Evolutionary conservation across 2,797 vertebrate genomes (phyloP).

Genomic region (Otolemur crassicaudatus): DNA sequence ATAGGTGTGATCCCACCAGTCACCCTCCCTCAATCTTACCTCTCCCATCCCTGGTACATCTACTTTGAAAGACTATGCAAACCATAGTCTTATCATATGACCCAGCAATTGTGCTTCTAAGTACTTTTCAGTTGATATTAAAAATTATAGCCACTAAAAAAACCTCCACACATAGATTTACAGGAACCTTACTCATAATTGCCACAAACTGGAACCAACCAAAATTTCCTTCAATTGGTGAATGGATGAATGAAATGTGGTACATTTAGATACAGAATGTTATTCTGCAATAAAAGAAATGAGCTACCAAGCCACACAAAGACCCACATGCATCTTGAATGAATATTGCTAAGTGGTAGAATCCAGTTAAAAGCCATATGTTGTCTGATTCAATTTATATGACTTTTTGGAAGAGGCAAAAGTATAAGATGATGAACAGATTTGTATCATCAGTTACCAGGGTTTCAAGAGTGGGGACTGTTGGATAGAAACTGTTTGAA

Average conservation of each 20-base stretch:
- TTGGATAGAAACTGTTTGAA: not conserved
- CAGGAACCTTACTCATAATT: not conserved
- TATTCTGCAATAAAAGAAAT: not conserved
- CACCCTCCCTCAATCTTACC: no score
- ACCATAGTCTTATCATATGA: not conserved
- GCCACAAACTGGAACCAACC: not conserved
- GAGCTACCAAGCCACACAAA: not conserved
- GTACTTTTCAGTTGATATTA: not conserved
- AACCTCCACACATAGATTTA: not conserved
- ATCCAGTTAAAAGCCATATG: not conserved
- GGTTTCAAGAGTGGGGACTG: not conserved
- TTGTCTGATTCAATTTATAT: not conserved
- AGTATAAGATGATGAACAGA: not conserved
- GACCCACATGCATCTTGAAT: not conserved
- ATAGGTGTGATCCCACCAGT: no score
- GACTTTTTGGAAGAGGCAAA: not conserved
- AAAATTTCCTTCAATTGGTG: not conserved
- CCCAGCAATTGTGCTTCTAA: not conserved
- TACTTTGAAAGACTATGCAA: not conserved
- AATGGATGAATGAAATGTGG: not conserved
- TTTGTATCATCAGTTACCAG: not conserved
- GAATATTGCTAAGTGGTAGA: not conserved
- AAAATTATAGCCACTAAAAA: not conserved
- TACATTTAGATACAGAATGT: not conserved
- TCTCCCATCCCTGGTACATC: no score